phyloP scores from a whole-genome alignment of 1,140 invertebrate species.

The Drosophila pruinosa region DNA sequence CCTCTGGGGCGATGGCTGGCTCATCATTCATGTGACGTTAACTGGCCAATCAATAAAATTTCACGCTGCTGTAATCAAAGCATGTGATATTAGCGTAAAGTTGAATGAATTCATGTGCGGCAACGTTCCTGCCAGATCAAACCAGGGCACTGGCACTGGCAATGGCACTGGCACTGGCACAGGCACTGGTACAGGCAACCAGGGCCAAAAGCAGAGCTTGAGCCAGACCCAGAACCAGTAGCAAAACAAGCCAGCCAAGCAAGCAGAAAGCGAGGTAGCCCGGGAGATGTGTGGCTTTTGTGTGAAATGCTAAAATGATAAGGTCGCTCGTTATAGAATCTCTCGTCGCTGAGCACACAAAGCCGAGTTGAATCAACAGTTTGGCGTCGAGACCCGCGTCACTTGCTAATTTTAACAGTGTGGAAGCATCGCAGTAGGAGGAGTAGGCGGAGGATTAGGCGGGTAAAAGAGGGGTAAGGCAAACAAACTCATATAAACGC shows the following conservation, averaged over 20 bases:
- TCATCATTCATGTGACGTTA: constrained; percentile 61
- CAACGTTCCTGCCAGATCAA: constrained; percentile 28
- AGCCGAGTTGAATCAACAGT: constrained; percentile 68
- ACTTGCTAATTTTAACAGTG: constrained; percentile 68
- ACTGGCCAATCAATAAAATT: constrained; percentile 81
- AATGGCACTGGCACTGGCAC: neutral
- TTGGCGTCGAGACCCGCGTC: constrained; percentile 53
- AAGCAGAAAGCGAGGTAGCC: constrained; percentile 22
- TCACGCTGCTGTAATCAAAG: constrained; percentile 82
- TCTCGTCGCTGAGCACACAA: constrained; percentile 22
- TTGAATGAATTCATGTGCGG: constrained; percentile 73
- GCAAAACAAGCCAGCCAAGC: constrained; percentile 11
- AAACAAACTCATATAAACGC: constrained; percentile 18
- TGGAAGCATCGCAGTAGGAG: neutral
- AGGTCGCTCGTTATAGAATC: constrained; percentile 59
- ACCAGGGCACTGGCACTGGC: constrained; percentile 2
- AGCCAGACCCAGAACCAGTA: neutral
- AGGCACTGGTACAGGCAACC: neutral
- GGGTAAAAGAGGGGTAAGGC: neutral
- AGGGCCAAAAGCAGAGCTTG: constrained; percentile 1
- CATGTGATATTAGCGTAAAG: constrained; percentile 81
- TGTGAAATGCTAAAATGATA: constrained; percentile 59
- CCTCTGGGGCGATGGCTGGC: neutral
- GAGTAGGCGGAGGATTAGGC: neutral
- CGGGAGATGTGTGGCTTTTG: constrained; percentile 45